Conservation (phyloP, 2,113 vertebrate species). For the Polyodon spathula region DNA sequence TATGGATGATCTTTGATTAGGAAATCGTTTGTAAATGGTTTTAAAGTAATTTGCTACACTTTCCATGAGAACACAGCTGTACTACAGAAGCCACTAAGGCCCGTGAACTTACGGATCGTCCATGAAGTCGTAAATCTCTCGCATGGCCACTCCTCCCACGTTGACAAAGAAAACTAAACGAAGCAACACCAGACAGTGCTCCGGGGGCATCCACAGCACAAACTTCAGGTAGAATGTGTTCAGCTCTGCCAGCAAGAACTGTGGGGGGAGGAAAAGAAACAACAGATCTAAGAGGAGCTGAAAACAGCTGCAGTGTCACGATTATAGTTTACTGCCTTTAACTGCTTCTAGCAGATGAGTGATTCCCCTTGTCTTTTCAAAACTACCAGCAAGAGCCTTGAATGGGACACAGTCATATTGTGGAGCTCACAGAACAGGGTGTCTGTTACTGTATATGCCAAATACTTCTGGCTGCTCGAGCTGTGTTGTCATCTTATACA, state of each 20-base stretch:
- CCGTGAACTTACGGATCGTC: slow-evolving; percentile 79
- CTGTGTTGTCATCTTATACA: too few species aligned
- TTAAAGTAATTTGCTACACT: too few species aligned
- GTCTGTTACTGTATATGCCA: too few species aligned
- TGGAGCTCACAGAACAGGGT: too few species aligned
- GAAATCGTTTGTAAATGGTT: too few species aligned
- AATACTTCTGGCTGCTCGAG: too few species aligned
- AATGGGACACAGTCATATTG: too few species aligned
- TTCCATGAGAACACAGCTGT: not conserved
- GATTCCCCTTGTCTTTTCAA: too few species aligned
- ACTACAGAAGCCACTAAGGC: slow-evolving; percentile 3
- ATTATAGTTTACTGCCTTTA: too few species aligned
- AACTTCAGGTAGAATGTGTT: slow-evolving; percentile 99
- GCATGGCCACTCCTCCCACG: slow-evolving; percentile 93
- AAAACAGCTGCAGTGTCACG: not conserved
- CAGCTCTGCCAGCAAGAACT: slow-evolving; percentile 92
- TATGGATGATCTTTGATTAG: too few species aligned
- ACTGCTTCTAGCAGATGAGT: too few species aligned
- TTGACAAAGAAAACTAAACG: slow-evolving; percentile 93
- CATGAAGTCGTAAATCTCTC: slow-evolving; percentile 99
- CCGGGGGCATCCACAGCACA: slow-evolving; percentile 94
- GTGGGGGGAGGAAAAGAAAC: slow-evolving; percentile 5
- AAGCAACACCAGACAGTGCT: slow-evolving; percentile 91
- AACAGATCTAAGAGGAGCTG: not conserved
- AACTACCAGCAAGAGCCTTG: too few species aligned